Evolutionary conservation across 1,140 invertebrate species (phyloP), one percentile per base, ranked within the genome.

Genomic region (Melitaea cinxia): DNA sequence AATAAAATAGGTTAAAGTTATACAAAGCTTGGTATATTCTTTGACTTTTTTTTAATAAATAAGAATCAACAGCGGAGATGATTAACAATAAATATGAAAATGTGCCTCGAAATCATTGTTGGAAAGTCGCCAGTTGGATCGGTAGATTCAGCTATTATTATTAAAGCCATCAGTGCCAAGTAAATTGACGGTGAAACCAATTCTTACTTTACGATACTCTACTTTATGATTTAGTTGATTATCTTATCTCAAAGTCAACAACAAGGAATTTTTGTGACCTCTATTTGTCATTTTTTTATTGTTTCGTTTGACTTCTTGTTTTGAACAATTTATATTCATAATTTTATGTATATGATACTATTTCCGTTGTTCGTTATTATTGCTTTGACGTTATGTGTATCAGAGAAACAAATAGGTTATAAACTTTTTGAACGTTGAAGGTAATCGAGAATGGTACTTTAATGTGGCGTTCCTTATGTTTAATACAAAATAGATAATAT

Each of bases 51-150:
- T 26, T 26, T 26, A 10, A 7, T 35, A n/a, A 10, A 35, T 7
- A 35, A 6, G 19, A 45, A 45, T 45, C 15, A 6, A 9, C 39
- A 45, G 17, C 1, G 17, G n/a, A 2, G 35, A n/a, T 37, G 5
- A 14, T 37, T 37, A n/a, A 37, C n/a, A 37, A n/a, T 37, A 37
- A n/a, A 37, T 37, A 37, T 37, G 39, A 19, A 42, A 42, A 42
- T 45, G 39, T 45, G 39, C 5, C 15, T n/a, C n/a, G n/a, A n/a
- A n/a, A 45, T 45, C 9, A 10, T 45, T 19, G 6, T 45, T 45
- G 39, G 39, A 45, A 45, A 17, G 39, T 5, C 5, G 39, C 39
- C 39, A 45, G 39, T 19, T 45, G 15, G 39, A 45, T 17, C 17
- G 39, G 39, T 45, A 10, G 19, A 45, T 45, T 19, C 15, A 45